Evolutionary conservation across 2,888 invertebrate genomes (phyloP).

Genomic region (Epinotia bilunana): DNA sequence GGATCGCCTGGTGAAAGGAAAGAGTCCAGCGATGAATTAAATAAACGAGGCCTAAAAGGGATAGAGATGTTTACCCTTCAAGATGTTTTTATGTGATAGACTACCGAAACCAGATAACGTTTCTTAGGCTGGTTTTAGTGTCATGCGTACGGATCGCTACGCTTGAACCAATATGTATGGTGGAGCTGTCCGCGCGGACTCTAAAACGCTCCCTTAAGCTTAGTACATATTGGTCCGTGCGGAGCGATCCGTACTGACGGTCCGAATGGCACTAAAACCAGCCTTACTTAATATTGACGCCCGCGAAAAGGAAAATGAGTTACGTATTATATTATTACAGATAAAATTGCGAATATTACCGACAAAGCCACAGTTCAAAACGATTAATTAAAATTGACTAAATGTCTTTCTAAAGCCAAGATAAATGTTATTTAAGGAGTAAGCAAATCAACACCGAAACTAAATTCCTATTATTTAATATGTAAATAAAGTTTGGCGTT

Average conservation of each 20-base stretch:
- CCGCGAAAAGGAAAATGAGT: slow-evolving; percentile 20
- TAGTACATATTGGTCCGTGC: too few relatives aligned
- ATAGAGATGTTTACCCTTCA: slow-evolving; percentile 56
- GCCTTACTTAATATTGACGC: slow-evolving; percentile 31
- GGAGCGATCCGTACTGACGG: too few relatives aligned
- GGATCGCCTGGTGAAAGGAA: slow-evolving; percentile 78
- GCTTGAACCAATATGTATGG: too few relatives aligned
- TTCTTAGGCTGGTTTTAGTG: too few relatives aligned
- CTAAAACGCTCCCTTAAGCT: too few relatives aligned
- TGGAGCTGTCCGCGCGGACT: too few relatives aligned
- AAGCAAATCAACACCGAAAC: neutral
- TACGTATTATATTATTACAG: slow-evolving; percentile 15
- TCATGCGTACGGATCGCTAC: too few relatives aligned
- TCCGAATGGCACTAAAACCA: too few relatives aligned
- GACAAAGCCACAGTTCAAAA: too few relatives aligned
- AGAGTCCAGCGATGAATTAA: slow-evolving; percentile 81
- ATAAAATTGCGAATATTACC: neutral
- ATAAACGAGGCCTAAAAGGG: slow-evolving; percentile 74
- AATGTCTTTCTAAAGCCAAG: too few relatives aligned
- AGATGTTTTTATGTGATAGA: slow-evolving; percentile 45
- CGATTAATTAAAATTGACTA: too few relatives aligned
- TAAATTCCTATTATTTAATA: neutral
- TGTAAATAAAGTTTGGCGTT: neutral
- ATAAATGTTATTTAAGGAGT: neutral
- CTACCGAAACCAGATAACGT: slow-evolving; percentile 32